Evolutionary conservation across 2,113 vertebrate genomes (phyloP).

Genomic region (human (Homo sapiens)): DNA sequence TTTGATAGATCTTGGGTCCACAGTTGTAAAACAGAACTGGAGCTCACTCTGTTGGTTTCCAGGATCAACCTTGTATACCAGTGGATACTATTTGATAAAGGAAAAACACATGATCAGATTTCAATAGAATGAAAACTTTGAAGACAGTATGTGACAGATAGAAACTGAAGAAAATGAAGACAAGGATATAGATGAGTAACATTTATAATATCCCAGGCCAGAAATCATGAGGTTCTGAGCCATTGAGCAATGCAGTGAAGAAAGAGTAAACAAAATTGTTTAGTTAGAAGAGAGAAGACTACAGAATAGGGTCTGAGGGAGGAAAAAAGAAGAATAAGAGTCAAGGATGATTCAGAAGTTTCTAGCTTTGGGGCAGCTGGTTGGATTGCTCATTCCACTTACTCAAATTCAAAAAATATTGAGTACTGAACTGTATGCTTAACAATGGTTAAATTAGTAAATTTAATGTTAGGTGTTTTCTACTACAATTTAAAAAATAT

Average conservation of each 20-base stretch:
- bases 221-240: not conserved
- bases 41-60: not conserved
- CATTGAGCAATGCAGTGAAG: not conserved
- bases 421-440: not conserved
- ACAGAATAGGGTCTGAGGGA: not conserved
- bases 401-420: not conserved
- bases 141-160: not conserved
- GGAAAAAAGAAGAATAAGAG: not conserved
- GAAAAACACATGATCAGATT: not conserved
- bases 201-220: not conserved
- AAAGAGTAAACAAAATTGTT: not conserved
- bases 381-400: not conserved
- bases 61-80: not conserved
- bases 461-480: not conserved
- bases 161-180: not conserved
- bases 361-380: not conserved
- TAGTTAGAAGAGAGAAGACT: not conserved
- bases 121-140: constrained; percentile 21
- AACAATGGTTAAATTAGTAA: not conserved
- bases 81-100: not conserved
- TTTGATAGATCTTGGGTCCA: not conserved
- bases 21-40: not conserved
- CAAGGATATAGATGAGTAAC: not conserved
- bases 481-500: not conserved
- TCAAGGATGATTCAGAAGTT: not conserved